Conservation (phyloP, 2,113 vertebrate species). For the Willisornis vidua region DNA sequence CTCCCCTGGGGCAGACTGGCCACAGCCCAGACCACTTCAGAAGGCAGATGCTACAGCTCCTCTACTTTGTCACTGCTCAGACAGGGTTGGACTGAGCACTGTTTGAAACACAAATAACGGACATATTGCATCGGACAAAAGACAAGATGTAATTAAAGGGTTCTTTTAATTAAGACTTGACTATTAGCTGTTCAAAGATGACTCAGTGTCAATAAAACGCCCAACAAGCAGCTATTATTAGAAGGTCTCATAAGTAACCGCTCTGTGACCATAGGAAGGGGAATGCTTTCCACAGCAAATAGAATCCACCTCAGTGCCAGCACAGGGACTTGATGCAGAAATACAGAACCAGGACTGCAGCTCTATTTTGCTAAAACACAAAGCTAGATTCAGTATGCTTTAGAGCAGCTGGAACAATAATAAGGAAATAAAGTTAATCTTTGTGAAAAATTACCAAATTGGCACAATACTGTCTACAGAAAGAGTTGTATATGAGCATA, state of each 20-base stretch:
- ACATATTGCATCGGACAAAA: neutral
- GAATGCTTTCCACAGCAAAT: neutral
- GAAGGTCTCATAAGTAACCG: neutral
- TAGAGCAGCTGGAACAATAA: neutral
- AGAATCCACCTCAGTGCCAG: neutral
- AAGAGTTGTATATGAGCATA: neutral
- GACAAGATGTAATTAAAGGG: neutral
- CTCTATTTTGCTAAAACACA: neutral
- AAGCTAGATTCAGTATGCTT: neutral
- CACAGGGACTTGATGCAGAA: neutral
- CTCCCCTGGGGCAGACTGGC: neutral
- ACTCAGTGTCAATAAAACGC: neutral
- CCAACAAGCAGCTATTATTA: neutral
- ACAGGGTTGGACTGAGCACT: neutral
- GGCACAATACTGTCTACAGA: neutral
- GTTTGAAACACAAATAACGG: neutral
- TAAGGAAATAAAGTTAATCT: neutral
- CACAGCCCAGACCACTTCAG: neutral
- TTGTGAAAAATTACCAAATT: neutral
- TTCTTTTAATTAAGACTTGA: conserved; percentile 17
- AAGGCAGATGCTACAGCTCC: neutral
- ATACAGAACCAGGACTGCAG: neutral
- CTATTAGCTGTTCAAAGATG: neutral
- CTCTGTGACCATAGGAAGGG: neutral
- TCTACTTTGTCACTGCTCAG: neutral